phyloP scores from a whole-genome alignment of 2,888 invertebrate species.

The Digitonthophagus gazella region DNA sequence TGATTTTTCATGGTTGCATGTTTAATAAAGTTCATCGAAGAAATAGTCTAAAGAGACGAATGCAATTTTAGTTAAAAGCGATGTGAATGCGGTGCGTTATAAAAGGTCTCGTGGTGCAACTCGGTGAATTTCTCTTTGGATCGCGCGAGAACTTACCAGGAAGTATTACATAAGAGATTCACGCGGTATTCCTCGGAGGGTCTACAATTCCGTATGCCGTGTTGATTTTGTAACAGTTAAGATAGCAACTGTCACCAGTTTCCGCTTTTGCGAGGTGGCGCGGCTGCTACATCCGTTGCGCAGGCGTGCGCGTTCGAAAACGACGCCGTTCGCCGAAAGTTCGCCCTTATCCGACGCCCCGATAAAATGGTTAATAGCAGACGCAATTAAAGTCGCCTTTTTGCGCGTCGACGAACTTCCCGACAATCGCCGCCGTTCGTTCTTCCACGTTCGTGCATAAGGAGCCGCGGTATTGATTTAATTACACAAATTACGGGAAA shows the following conservation, averaged over 20 bases:
- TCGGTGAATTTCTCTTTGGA: not conserved
- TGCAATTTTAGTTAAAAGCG: not conserved
- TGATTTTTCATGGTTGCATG: not conserved
- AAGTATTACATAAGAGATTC: not conserved
- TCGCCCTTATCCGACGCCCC: constrained; percentile 1
- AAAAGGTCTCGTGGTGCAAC: too few species aligned
- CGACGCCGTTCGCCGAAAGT: constrained; percentile 4
- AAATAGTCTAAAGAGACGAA: not conserved
- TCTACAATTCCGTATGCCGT: not conserved
- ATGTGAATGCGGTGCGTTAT: not conserved
- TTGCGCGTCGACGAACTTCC: not conserved
- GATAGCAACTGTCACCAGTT: constrained; percentile 36
- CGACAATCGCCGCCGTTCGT: not conserved
- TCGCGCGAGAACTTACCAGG: constrained; percentile 3
- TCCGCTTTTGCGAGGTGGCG: constrained; percentile 31
- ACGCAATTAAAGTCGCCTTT: constrained; percentile 10
- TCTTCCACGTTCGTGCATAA: not conserved
- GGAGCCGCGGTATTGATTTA: not conserved
- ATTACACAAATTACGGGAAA: not conserved
- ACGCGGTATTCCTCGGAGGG: not conserved
- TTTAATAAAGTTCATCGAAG: not conserved
- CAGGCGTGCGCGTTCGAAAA: constrained; percentile 20
- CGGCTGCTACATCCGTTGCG: constrained; percentile 31
- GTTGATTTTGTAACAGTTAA: constrained; percentile 28
- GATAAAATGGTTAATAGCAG: constrained; percentile 8